Percentiles rank a stretch among this genome's conserved stretches.
Evolutionary conservation across 2,113 vertebrate species (phyloP).

Genomic region (Crotalus helleri): DNA sequence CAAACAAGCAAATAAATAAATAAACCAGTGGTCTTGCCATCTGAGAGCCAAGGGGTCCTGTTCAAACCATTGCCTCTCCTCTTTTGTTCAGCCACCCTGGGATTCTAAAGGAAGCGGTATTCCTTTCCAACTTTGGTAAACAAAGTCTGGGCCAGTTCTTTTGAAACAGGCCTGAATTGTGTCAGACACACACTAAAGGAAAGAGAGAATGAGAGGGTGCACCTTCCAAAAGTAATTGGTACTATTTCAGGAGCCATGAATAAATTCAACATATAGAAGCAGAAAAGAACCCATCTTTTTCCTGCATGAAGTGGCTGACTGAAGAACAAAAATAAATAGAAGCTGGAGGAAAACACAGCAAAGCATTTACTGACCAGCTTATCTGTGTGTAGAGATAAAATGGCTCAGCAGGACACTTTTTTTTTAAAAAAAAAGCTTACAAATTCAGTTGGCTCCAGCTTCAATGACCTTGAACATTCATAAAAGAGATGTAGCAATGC

Average conservation of each 20-base stretch:
- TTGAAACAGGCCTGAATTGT: conserved; percentile 42
- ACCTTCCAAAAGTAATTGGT: conserved; percentile 45
- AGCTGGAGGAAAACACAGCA: conserved; percentile 1
- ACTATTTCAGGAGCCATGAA: conserved; percentile 40
- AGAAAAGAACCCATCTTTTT: background rate
- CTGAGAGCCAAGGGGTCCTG: conserved; percentile 40
- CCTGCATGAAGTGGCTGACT: background rate
- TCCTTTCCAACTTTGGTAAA: conserved; percentile 47
- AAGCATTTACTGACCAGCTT: background rate
- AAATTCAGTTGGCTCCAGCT: background rate
- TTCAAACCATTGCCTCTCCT: conserved; percentile 38
- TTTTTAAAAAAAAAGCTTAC: conserved; percentile 9
- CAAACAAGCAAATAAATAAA: background rate
- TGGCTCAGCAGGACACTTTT: background rate
- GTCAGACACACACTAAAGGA: background rate
- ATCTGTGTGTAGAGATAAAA: background rate
- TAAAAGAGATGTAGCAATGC: background rate
- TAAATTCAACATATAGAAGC: conserved; percentile 25
- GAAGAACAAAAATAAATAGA: background rate
- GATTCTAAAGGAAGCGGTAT: conserved; percentile 31
- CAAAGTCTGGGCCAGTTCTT: conserved; percentile 50
- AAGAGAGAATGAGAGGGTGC: conserved; percentile 20
- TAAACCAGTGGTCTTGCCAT: conserved; percentile 9
- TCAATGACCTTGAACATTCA: conserved; percentile 7
- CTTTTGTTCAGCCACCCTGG: conserved; percentile 26